Evolutionary conservation across 2,113 vertebrate genomes (phyloP), one percentile per base, ranked within the genome.

Genomic region (Nyctereutes procyonoides): DNA sequence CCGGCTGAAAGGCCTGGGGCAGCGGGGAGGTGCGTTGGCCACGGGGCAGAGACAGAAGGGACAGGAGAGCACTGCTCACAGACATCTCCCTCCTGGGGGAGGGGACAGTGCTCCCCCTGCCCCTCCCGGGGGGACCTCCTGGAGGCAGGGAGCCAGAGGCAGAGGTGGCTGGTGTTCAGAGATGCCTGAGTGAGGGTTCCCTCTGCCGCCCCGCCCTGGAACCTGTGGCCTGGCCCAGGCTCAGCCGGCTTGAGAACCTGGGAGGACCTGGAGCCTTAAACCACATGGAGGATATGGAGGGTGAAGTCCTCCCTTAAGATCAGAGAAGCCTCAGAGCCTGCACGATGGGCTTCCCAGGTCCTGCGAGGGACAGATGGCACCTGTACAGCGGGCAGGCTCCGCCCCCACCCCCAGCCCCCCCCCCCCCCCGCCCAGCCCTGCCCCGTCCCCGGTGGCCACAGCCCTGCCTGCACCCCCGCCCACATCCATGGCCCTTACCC

Each of bases 321-420:
- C 35, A 56, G 0, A 26, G 0, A 60, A 13, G 24, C 35, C 28
- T 74, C 11, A 19, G 51, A 32, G 15, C 17, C 60, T 5, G 35
- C 0, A 1, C 0, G 3, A 35, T 2, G 1, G 38, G 32, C 69
- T 43, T 51, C 28, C 53, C 6, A 0, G 80, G 60, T 16, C 56
- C 87, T 14, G 3, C 14, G 24, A 48, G 28, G n/a, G 38, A 5
- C 20, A 20, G 79, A 38, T 13, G 43, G 55, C 0, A 0, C 17
- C 53, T 0, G 3, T 0, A 28, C 28, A 51, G 73, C 24, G 12
- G 8, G 62, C 2, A n/a, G 30, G n/a, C 14, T 15, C 0, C 1
- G 86, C 20, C 48, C 51, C 19, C 26, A 3, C 28, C 60, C 32
- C 8, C 30, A 32, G 28, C 65, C 65, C 30, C 30, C 7, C 65